phyloP scores from a whole-genome alignment of 2,888 invertebrate genomes.

The Tetragnatha montana region DNA sequence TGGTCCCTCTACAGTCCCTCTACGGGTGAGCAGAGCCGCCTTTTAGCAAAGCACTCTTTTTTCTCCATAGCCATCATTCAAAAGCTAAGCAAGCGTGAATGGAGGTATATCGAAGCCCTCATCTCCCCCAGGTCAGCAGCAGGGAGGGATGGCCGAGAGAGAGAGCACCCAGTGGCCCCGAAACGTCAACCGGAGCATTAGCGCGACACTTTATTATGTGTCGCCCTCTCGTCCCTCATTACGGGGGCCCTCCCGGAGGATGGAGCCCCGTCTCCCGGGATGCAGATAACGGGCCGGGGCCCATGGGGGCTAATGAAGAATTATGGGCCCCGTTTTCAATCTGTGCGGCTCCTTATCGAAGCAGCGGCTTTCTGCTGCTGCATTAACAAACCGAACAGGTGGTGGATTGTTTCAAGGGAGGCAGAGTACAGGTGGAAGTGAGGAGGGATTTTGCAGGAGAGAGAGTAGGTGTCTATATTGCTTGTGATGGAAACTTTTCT shows the following conservation, averaged over 20 bases:
- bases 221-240: constrained; percentile 39
- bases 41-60: too few relatives aligned
- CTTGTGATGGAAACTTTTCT: too few relatives aligned
- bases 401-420: background rate
- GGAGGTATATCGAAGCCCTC: too few relatives aligned
- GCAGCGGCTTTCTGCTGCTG: constrained; percentile 47
- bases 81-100: too few relatives aligned
- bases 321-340: constrained; percentile 66
- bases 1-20: too few relatives aligned
- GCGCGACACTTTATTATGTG: constrained; percentile 55
- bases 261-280: constrained; percentile 42
- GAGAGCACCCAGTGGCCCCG: constrained; percentile 3
- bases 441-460: too few relatives aligned
- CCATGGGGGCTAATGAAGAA: constrained; percentile 64
- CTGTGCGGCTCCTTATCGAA: constrained; percentile 58
- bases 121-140: background rate
- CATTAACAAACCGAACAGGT: constrained; percentile 39
- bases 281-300: constrained; percentile 46
- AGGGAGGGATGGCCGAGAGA: background rate
- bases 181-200: constrained; percentile 47
- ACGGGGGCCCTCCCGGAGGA: constrained; percentile 14
- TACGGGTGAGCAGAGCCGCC: too few relatives aligned
- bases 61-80: too few relatives aligned
- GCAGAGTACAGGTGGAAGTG: too few relatives aligned
- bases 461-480: too few relatives aligned